phyloP scores from a whole-genome alignment of 2,113 vertebrate species.

The Stictonetta naevosa region DNA sequence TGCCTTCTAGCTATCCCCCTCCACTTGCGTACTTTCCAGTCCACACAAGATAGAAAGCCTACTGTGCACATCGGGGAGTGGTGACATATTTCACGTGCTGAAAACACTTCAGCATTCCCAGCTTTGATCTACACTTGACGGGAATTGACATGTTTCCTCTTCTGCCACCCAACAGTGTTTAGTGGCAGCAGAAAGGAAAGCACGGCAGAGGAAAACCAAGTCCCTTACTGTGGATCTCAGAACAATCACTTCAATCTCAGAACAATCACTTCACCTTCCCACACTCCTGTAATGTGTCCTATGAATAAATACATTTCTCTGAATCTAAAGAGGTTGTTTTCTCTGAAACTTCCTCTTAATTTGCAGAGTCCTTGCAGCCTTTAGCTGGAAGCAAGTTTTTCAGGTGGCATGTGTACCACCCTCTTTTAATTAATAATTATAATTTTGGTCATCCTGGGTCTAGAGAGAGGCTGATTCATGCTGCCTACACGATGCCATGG shows the following conservation, averaged over 20 bases:
- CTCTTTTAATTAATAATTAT: background rate
- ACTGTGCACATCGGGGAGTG: background rate
- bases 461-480: background rate
- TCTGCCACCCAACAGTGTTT: background rate
- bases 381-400: background rate
- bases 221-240: background rate
- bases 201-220: background rate
- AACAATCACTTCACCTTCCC: background rate
- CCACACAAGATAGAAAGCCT: background rate
- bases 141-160: background rate
- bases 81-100: background rate
- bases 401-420: background rate
- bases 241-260: fast-evolving
- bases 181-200: background rate
- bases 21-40: background rate
- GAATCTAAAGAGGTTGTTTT: background rate
- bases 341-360: background rate
- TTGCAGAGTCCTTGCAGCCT: background rate
- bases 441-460: background rate
- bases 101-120: background rate
- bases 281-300: background rate
- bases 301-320: background rate
- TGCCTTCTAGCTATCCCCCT: background rate
- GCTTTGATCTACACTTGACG: background rate
- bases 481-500: background rate